Percentiles rank a stretch among this genome's conserved stretches.
Conservation (phyloP, 2,113 vertebrate species). For the Stegastes partitus region DNA sequence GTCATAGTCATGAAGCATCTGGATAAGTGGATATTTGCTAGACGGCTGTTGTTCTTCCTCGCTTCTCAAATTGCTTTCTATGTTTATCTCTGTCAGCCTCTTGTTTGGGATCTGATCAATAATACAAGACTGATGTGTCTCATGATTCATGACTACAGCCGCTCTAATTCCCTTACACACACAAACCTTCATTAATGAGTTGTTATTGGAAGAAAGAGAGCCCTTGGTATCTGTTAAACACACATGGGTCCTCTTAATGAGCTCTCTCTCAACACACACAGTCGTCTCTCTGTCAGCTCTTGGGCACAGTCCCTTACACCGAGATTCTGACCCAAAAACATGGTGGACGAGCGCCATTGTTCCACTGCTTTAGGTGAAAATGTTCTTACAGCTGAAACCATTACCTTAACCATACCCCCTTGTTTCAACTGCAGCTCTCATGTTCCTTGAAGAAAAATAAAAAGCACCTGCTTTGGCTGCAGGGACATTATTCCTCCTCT, state of each 20-base stretch:
- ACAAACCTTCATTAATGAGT: conserved; percentile 86
- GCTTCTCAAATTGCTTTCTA: conserved; percentile 47
- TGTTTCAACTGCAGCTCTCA: neutral
- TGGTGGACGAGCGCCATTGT: conserved; percentile 52
- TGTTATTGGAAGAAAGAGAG: conserved; percentile 84
- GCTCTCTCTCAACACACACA: conserved; percentile 73
- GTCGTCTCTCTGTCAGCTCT: conserved; percentile 63
- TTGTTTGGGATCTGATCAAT: conserved; percentile 80
- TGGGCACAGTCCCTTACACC: conserved; percentile 37
- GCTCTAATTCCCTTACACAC: conserved; percentile 81
- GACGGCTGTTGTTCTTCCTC: too few species aligned
- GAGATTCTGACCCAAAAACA: conserved; percentile 37
- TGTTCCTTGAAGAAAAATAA: conserved; percentile 45
- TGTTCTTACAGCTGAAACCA: conserved; percentile 29
- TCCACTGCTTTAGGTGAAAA: conserved; percentile 48
- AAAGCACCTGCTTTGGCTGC: conserved; percentile 56
- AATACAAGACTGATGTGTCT: conserved; percentile 79
- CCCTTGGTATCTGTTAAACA: conserved; percentile 85
- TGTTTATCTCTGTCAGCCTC: conserved; percentile 72
- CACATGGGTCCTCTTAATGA: conserved; percentile 82
- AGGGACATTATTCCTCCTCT: conserved; percentile 28
- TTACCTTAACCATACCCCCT: conserved; percentile 15
- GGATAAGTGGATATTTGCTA: too few species aligned
- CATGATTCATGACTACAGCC: conserved; percentile 83
- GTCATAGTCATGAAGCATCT: too few species aligned